A percentile compares a stretch with the other conserved stretches of the same genome.
phyloP scores from a whole-genome alignment of 2,797 vertebrate genomes.

The Harpagifer antarcticus region DNA sequence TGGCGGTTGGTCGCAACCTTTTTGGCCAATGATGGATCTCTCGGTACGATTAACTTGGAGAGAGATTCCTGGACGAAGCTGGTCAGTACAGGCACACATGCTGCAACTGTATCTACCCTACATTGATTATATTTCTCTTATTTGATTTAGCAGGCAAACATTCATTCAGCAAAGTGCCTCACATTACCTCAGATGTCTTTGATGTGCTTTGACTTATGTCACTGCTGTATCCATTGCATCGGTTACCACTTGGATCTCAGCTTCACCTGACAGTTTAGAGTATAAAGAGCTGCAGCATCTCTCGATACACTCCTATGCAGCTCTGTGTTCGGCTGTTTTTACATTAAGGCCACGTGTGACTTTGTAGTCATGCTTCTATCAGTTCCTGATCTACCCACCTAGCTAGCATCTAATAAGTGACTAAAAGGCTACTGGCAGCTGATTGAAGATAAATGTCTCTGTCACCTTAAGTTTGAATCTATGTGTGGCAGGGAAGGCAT shows the following conservation, averaged over 20 bases:
- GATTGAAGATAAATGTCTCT: slow-evolving; percentile 8
- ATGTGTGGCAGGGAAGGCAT: neutral
- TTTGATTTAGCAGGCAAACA: slow-evolving; percentile 7
- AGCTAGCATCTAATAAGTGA: slow-evolving; percentile 5
- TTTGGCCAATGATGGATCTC: no score
- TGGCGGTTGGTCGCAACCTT: no score
- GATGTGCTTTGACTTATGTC: slow-evolving; percentile 5
- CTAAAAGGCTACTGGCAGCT: slow-evolving; percentile 3
- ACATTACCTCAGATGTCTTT: neutral
- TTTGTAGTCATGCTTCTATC: slow-evolving; percentile 1
- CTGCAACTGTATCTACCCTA: neutral
- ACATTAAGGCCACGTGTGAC: neutral
- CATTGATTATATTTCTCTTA: neutral
- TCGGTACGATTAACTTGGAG: no score
- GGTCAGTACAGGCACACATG: neutral
- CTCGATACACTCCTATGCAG: neutral
- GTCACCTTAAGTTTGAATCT: slow-evolving; percentile 13
- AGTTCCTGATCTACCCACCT: neutral
- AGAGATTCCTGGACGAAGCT: no score
- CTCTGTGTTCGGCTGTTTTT: neutral
- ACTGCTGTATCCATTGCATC: neutral
- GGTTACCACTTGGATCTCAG: slow-evolving; percentile 7
- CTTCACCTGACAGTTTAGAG: neutral
- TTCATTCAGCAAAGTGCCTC: neutral
- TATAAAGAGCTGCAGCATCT: neutral